A percentile compares a stretch with the other conserved stretches of the same genome.
phyloP scores from a whole-genome alignment of 2,797 vertebrate genomes.

The Taeniopygia guttata region DNA sequence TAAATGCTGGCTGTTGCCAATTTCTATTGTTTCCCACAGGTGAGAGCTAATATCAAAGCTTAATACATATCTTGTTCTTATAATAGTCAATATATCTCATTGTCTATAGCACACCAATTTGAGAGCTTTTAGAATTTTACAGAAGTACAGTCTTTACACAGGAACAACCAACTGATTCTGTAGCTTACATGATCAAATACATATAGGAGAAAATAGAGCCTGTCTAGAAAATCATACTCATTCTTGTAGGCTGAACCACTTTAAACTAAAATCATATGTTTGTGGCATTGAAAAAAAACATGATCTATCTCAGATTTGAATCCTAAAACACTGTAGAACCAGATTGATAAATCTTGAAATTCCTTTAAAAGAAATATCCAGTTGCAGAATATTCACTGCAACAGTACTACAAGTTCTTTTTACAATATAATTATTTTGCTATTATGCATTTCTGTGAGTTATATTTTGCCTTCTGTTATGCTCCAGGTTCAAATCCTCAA shows the following conservation, averaged over 20 bases:
- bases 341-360: not conserved
- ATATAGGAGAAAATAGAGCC: not conserved
- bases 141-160: not conserved
- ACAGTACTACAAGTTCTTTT: not conserved
- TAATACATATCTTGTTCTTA: not conserved
- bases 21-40: not conserved
- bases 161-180: not conserved
- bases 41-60: not conserved
- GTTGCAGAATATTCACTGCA: not conserved
- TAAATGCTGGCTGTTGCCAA: not conserved
- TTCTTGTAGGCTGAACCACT: not conserved
- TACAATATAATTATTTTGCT: not conserved
- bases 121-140: not conserved
- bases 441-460: not conserved
- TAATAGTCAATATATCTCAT: not conserved
- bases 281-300: not conserved
- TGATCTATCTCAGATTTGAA: not conserved
- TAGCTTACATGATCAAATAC: not conserved
- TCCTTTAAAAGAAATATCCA: not conserved
- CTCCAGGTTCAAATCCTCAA: not conserved
- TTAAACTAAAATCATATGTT: not conserved
- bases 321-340: not conserved
- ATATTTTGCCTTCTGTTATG: conserved; percentile 15
- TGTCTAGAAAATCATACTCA: not conserved
- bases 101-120: not conserved